A percentile compares a stretch with the other conserved stretches of the same genome.
These are phyloP conservation scores for Phyllotreta cruciferae DNA, from an alignment of 2,888 invertebrate species.

Conservation along the genomic window DNA sequence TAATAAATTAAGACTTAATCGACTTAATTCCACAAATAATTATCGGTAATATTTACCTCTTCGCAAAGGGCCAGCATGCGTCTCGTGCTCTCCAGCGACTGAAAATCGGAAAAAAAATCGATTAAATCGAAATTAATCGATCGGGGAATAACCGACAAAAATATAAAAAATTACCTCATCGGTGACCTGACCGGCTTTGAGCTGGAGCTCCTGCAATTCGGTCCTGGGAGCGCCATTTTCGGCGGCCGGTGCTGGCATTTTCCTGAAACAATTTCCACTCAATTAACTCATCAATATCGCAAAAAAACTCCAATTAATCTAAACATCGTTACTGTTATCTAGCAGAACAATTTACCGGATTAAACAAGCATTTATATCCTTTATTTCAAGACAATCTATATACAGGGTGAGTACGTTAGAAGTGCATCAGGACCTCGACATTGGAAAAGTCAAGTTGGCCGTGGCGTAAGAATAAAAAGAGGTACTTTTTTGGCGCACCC, in stretches of 20 bases:
- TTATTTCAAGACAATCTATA: no score
- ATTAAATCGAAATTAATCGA: conserved; percentile 9
- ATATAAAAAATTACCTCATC: conserved; percentile 80
- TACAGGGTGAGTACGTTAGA: no score
- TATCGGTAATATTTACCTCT: conserved; percentile 73
- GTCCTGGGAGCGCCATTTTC: conserved; percentile 78
- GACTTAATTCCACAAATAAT: not conserved
- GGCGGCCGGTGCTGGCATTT: conserved; percentile 71
- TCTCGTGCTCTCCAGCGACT: conserved; percentile 91
- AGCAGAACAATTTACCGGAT: no score
- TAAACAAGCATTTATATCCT: no score
- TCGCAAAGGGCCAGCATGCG: conserved; percentile 93
- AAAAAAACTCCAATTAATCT: not conserved
- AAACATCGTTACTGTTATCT: not conserved
- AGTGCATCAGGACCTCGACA: no score
- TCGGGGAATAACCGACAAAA: not conserved
- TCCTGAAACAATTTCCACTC: conserved; percentile 27
- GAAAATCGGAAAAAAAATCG: conserved; percentile 61
- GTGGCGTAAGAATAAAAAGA: no score
- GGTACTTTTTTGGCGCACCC: no score
- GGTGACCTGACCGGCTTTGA: conserved; percentile 83
- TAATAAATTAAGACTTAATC: conserved; percentile 34
- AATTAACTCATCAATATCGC: conserved; percentile 19
- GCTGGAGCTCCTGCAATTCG: conserved; percentile 88
- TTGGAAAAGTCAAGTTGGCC: no score